Evolutionary conservation across 2,113 vertebrate genomes (phyloP).

Genomic region (Rutilus rutilus): DNA sequence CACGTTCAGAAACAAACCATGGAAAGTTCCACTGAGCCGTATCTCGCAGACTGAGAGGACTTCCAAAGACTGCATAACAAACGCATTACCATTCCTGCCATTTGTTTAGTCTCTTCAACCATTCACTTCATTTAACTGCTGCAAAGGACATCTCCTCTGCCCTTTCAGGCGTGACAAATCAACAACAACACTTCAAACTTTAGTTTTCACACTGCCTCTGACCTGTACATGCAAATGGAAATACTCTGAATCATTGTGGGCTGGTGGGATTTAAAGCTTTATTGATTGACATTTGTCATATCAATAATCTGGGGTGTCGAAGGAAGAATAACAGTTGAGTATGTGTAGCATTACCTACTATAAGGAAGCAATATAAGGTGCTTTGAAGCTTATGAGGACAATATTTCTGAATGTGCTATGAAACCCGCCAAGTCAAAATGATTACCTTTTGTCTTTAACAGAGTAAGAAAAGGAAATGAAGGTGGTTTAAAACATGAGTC

Average conservation of each 20-base stretch:
- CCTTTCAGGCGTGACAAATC: constrained; percentile 33
- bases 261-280: background rate
- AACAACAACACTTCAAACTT: background rate
- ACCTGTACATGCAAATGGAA: constrained; percentile 9
- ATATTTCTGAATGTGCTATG: background rate
- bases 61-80: constrained; percentile 33
- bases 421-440: background rate
- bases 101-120: constrained; percentile 40
- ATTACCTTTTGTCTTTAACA: constrained; percentile 1
- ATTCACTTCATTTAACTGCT: constrained; percentile 32
- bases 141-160: constrained; percentile 40
- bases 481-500: background rate
- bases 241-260: background rate
- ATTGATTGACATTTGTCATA: constrained; percentile 24
- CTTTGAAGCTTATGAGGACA: background rate
- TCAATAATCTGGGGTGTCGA: background rate
- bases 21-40: constrained; percentile 21
- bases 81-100: constrained; percentile 37
- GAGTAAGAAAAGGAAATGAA: background rate
- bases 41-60: background rate
- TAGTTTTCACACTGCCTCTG: background rate
- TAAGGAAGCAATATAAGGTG: background rate
- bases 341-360: background rate
- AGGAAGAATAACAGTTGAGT: background rate
- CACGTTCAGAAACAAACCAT: background rate